phyloP scores from a whole-genome alignment of 2,113 vertebrate species.

The Crotalus tigris region DNA sequence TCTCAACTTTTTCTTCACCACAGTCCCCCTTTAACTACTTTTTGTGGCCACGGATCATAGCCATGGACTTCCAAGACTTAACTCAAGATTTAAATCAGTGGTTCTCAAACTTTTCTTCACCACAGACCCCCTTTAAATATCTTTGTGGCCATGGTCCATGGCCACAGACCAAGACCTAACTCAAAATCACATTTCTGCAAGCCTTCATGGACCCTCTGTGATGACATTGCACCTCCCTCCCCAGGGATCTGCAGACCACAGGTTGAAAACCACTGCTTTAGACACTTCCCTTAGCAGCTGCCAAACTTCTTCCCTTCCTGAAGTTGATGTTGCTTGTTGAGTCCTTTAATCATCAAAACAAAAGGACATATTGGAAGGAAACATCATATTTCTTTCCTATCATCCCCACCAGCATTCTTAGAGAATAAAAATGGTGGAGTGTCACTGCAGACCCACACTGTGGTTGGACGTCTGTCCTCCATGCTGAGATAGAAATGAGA shows the following conservation, averaged over 20 bases:
- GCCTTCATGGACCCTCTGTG: neutral
- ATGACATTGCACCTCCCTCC: neutral
- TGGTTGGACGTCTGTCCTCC: neutral
- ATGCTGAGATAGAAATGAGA: neutral
- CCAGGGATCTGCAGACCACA: neutral
- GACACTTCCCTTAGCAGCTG: neutral
- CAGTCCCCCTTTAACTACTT: no score
- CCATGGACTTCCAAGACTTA: neutral
- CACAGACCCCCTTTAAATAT: no score
- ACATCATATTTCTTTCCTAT: neutral
- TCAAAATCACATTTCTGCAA: neutral
- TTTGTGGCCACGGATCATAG: no score
- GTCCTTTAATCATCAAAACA: neutral
- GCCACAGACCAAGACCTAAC: no score
- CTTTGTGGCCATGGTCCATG: no score
- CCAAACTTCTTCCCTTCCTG: neutral
- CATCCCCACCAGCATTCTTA: neutral
- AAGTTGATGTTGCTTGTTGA: neutral
- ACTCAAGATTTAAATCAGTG: no score
- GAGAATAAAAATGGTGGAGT: neutral
- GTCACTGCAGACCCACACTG: no score
- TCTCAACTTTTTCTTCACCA: neutral
- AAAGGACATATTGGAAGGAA: neutral
- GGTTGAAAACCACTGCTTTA: neutral
- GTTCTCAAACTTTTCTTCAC: no score